Conservation (phyloP, 2,888 invertebrate species). For the Hanleya hanleyi region DNA sequence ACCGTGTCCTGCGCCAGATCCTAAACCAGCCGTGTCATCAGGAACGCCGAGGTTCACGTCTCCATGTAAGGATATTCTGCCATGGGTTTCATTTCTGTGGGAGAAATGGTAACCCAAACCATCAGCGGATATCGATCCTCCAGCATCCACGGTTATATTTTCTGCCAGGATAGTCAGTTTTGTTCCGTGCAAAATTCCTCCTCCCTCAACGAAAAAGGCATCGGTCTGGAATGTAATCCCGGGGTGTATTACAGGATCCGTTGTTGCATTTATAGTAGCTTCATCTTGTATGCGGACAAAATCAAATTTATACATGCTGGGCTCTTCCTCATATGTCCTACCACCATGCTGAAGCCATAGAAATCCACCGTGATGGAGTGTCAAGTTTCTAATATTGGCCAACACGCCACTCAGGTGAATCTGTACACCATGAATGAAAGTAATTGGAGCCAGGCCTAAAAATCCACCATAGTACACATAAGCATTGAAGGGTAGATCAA, state of each 20-base stretch:
- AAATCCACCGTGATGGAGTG: conserved; percentile 55
- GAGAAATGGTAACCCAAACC: conserved; percentile 50
- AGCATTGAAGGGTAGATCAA: conserved; percentile 57
- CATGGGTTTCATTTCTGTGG: conserved; percentile 46
- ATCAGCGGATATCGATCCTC: conserved; percentile 50
- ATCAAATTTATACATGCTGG: conserved; percentile 49
- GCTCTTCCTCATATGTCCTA: conserved; percentile 35
- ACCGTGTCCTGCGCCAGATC: conserved; percentile 52
- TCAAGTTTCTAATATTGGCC: conserved; percentile 53
- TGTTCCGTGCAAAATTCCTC: conserved; percentile 54
- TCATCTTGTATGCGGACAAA: conserved; percentile 53
- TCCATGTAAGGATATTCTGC: conserved; percentile 46
- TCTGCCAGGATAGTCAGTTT: conserved; percentile 44
- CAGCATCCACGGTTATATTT: conserved; percentile 59
- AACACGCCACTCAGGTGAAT: conserved; percentile 54
- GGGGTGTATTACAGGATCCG: conserved; percentile 49
- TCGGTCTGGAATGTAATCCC: conserved; percentile 48
- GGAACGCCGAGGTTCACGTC: conserved; percentile 53
- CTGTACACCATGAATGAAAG: conserved; percentile 57
- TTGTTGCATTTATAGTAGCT: conserved; percentile 48
- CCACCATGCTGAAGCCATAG: conserved; percentile 61
- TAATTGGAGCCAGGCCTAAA: conserved; percentile 55
- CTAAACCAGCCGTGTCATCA: conserved; percentile 25
- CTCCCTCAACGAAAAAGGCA: conserved; percentile 54
- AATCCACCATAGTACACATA: conserved; percentile 54